Evolutionary conservation across 2,797 vertebrate species (phyloP).

Genomic region (Diceros bicornis): DNA sequence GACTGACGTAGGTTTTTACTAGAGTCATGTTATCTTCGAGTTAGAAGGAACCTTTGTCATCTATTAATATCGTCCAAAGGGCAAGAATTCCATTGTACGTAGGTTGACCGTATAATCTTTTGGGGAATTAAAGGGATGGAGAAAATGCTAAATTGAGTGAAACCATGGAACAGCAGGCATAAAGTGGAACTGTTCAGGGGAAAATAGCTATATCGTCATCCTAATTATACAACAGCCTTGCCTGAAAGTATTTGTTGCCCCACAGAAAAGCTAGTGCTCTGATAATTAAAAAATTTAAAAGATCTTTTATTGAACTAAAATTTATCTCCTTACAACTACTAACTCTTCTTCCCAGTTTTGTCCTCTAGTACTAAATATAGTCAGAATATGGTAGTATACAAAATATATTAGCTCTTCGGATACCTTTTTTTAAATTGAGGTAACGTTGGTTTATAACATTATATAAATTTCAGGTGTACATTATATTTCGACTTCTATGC

Average conservation of each 20-base stretch:
- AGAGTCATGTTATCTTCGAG: neutral
- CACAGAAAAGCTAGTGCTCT: neutral
- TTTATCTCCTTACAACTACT: neutral
- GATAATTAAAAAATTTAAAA: neutral
- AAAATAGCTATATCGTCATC: neutral
- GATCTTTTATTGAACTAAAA: constrained; percentile 25
- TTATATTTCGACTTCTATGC: too few species aligned
- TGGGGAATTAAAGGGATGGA: neutral
- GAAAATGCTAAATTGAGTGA: neutral
- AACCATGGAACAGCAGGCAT: neutral
- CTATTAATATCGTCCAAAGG: neutral
- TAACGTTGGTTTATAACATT: too few species aligned
- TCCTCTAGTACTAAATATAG: neutral
- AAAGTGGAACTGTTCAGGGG: neutral
- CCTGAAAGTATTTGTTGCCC: neutral
- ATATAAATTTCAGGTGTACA: too few species aligned
- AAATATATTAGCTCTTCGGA: neutral
- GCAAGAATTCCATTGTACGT: neutral
- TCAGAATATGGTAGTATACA: neutral
- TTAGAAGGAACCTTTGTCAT: neutral
- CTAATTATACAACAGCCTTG: neutral
- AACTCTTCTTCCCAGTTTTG: neutral
- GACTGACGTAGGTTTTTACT: neutral
- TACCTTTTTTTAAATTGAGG: neutral
- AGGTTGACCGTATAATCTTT: neutral